Evolutionary conservation across 2,888 invertebrate species (phyloP).

Genomic region (Euphydryas editha): DNA sequence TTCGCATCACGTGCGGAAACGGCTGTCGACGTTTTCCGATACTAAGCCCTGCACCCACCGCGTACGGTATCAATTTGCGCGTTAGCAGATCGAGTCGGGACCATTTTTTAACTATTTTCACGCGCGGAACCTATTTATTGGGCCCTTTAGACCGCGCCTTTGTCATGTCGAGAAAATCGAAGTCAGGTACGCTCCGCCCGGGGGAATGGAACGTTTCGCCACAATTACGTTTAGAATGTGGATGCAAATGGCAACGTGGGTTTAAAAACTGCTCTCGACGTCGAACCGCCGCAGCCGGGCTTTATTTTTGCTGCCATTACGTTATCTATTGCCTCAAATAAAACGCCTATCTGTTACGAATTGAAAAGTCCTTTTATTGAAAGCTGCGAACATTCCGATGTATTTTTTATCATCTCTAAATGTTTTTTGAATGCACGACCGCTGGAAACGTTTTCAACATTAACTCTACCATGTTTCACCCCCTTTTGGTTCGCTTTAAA

Average conservation of each 20-base stretch:
- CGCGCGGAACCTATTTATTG: conserved; percentile 75
- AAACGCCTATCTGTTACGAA: conserved; percentile 75
- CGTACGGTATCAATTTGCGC: conserved; percentile 57
- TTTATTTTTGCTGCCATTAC: conserved; percentile 78
- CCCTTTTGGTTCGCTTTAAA: conserved; percentile 12
- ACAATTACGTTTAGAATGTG: conserved; percentile 78
- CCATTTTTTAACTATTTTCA: conserved; percentile 78
- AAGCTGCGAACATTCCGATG: conserved; percentile 50
- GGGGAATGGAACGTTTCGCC: conserved; percentile 65
- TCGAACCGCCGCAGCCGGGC: conserved; percentile 55
- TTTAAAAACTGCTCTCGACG: conserved; percentile 72
- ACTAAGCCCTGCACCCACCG: conserved; percentile 52
- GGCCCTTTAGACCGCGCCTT: conserved; percentile 80
- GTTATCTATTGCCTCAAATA: conserved; percentile 78
- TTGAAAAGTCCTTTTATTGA: conserved; percentile 68
- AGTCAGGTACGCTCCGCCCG: conserved; percentile 69
- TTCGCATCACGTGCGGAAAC: conserved; percentile 54
- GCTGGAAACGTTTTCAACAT: conserved; percentile 23
- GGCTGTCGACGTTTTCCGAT: conserved; percentile 48
- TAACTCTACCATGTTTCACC: conserved; percentile 17
- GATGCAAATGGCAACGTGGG: conserved; percentile 78
- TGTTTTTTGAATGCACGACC: conserved; percentile 35
- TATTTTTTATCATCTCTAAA: conserved; percentile 31
- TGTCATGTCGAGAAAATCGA: conserved; percentile 80
- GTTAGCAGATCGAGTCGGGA: conserved; percentile 50